phyloP scores from a whole-genome alignment of 2,797 vertebrate genomes.

The Taeniopygia guttata region DNA sequence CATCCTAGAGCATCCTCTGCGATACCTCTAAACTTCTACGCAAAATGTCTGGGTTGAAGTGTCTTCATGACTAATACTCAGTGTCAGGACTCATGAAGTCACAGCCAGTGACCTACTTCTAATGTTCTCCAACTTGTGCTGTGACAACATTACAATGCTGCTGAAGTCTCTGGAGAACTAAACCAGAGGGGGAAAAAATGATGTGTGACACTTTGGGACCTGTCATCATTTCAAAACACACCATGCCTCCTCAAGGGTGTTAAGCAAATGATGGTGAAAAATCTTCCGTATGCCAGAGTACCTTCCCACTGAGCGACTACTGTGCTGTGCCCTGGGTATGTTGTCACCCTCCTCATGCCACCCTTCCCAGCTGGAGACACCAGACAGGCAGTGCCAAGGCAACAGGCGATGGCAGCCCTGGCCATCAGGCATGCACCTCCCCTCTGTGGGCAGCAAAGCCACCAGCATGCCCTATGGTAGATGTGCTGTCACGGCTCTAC shows the following conservation, averaged over 20 bases:
- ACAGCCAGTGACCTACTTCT: constrained; percentile 6
- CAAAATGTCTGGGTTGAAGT: constrained; percentile 22
- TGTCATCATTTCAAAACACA: background rate
- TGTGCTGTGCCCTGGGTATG: background rate
- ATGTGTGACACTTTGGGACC: background rate
- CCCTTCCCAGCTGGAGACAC: fast-evolving
- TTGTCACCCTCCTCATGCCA: fast-evolving
- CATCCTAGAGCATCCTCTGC: background rate
- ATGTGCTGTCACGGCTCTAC: background rate
- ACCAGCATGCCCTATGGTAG: background rate
- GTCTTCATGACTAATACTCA: constrained; percentile 17
- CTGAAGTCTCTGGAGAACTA: background rate
- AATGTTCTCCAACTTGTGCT: background rate
- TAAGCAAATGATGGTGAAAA: background rate
- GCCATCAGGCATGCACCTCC: background rate
- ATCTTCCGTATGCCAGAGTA: background rate
- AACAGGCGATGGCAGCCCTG: background rate
- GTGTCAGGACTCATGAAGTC: background rate
- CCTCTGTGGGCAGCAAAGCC: background rate
- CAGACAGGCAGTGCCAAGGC: fast-evolving
- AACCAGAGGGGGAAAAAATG: background rate
- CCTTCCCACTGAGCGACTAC: background rate
- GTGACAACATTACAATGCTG: background rate
- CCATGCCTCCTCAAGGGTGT: background rate
- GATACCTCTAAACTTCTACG: background rate